These are phyloP conservation scores for Agrotis ipsilon DNA, from an alignment of 2,888 invertebrate species.

Conservation along the genomic window DNA sequence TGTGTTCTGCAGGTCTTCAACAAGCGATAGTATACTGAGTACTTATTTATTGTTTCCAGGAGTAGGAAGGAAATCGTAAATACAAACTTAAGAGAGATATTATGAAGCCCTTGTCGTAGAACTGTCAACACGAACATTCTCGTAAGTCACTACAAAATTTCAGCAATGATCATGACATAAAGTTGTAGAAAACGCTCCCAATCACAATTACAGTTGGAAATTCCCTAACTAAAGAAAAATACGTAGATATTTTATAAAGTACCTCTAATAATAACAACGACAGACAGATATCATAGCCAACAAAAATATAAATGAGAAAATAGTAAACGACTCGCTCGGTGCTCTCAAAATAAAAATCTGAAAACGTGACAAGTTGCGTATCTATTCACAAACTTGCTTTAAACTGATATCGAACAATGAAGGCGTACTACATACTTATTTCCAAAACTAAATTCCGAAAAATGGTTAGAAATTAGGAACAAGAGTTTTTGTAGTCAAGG, in stretches of 20 bases:
- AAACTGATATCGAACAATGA: constrained; percentile 24
- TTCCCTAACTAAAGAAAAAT: background rate
- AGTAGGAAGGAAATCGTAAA: no score
- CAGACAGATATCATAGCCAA: background rate
- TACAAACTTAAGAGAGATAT: background rate
- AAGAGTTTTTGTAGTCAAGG: constrained; percentile 40
- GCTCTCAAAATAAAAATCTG: background rate
- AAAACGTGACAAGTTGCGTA: constrained; percentile 16
- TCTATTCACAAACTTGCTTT: background rate
- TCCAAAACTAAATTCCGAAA: constrained; percentile 35
- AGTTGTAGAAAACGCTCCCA: background rate
- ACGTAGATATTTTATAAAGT: background rate
- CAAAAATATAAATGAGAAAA: background rate
- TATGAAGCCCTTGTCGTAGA: background rate
- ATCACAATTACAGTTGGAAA: background rate
- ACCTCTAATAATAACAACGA: background rate
- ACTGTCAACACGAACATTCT: background rate
- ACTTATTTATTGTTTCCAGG: constrained; percentile 2
- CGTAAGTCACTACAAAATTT: background rate
- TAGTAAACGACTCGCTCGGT: background rate
- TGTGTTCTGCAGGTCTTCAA: constrained; percentile 10
- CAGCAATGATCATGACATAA: background rate
- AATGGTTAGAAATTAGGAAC: constrained; percentile 38
- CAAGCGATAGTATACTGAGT: constrained; percentile 2
- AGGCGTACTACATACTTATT: background rate